phyloP scores from a whole-genome alignment of 35 echinoderm and acorn worm species.

The Chiridota heheva region DNA sequence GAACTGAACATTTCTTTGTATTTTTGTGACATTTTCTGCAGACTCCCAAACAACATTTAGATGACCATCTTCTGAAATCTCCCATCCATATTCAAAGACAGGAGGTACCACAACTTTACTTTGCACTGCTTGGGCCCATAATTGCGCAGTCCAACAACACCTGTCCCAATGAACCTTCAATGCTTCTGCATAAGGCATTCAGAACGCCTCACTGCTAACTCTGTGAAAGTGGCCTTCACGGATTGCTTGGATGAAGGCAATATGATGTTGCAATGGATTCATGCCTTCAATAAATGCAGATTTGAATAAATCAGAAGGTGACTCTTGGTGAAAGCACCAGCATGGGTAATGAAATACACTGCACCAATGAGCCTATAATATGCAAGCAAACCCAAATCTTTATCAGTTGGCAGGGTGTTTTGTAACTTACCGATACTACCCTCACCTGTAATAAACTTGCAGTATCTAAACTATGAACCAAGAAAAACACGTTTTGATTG shows the following conservation, averaged over 20 bases:
- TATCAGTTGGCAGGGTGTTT: background rate
- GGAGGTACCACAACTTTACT: constrained; percentile 1
- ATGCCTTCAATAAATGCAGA: background rate
- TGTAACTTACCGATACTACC: background rate
- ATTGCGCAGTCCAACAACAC: background rate
- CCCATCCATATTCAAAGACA: background rate
- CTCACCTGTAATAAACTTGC: background rate
- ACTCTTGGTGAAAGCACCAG: background rate
- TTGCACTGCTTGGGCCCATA: constrained; percentile 18
- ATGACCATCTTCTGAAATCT: background rate
- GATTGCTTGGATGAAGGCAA: constrained; percentile 17
- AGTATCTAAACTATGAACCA: background rate
- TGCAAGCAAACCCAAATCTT: too few relatives aligned
- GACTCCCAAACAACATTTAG: background rate
- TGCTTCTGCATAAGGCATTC: constrained; percentile 40
- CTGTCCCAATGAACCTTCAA: constrained; percentile 18
- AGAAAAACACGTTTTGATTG: background rate
- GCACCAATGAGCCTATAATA: background rate
- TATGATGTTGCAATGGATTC: background rate
- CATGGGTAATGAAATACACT: constrained; percentile 20
- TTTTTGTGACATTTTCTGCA: too few relatives aligned
- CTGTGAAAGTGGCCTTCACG: constrained; percentile 28
- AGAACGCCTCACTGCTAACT: constrained; percentile 22
- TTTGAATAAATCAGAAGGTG: background rate
- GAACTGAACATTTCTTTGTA: background rate